Evolutionary conservation across 2,797 vertebrate species (phyloP).

Genomic region (Channa striata): DNA sequence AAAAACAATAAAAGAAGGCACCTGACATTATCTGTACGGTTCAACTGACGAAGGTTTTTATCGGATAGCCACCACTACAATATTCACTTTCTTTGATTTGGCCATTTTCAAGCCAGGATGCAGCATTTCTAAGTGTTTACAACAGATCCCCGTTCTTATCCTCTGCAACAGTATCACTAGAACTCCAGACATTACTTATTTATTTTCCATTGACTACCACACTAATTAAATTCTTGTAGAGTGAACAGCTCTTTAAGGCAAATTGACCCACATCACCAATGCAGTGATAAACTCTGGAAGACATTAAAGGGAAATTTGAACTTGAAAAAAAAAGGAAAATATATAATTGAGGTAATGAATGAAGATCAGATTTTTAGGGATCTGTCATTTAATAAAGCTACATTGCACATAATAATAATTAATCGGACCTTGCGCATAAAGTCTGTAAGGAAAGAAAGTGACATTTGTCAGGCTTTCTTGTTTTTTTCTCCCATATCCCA

Average conservation of each 20-base stretch:
- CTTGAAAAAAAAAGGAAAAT: background rate
- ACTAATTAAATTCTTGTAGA: conserved; percentile 29
- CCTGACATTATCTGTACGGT: conserved; percentile 46
- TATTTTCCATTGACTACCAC: conserved; percentile 26
- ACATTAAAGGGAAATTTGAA: background rate
- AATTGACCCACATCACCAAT: conserved; percentile 12
- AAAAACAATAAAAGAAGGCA: conserved; percentile 57
- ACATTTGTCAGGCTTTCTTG: background rate
- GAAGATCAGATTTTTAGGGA: background rate
- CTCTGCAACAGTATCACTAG: conserved; percentile 14
- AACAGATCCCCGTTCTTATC: conserved; percentile 7
- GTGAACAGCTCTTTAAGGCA: conserved; percentile 16
- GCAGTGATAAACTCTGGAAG: conserved; percentile 1
- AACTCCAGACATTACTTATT: conserved; percentile 30
- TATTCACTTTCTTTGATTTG: conserved; percentile 33
- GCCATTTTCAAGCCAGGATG: conserved; percentile 26
- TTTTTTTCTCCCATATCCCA: conserved; percentile 18
- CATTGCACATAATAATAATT: conserved; percentile 4
- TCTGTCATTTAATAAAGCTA: background rate
- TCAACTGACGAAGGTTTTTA: conserved; percentile 44
- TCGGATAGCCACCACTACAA: conserved; percentile 8
- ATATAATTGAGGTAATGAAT: background rate
- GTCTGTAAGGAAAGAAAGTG: conserved; percentile 8
- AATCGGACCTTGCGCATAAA: conserved; percentile 18
- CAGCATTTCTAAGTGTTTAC: conserved; percentile 19